Percentiles rank a stretch among this genome's conserved stretches.
Conservation (phyloP, 2,797 vertebrate genomes). For the Gymnocypris eckloni region DNA sequence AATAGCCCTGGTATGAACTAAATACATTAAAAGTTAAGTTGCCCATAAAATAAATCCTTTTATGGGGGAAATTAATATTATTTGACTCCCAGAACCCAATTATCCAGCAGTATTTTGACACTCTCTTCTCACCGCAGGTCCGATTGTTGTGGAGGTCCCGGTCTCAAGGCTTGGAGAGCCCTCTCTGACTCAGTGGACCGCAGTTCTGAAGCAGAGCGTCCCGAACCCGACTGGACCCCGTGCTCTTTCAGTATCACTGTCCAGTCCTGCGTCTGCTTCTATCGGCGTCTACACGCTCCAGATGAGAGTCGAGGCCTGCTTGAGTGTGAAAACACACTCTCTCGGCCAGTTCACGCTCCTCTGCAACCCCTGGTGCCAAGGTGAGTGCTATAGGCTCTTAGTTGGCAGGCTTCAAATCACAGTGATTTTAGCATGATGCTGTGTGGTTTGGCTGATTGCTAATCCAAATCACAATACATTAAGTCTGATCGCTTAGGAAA, state of each 20-base stretch:
- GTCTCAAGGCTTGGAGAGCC: slow-evolving; percentile 47
- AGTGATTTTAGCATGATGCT: too few relatives aligned
- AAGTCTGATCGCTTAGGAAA: too few relatives aligned
- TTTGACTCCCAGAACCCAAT: neutral
- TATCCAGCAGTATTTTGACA: neutral
- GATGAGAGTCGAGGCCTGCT: slow-evolving; percentile 52
- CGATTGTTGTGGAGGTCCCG: slow-evolving; percentile 61
- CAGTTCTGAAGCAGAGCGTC: slow-evolving; percentile 56
- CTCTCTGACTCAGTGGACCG: slow-evolving; percentile 65
- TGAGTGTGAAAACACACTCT: neutral
- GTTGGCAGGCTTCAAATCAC: neutral
- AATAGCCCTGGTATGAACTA: too few relatives aligned
- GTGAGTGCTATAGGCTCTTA: slow-evolving; percentile 59
- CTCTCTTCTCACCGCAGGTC: slow-evolving; percentile 61
- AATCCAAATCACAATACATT: too few relatives aligned
- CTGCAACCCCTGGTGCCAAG: slow-evolving; percentile 79
- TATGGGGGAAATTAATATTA: neutral
- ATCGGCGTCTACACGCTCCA: slow-evolving; percentile 73
- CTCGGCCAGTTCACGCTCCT: slow-evolving; percentile 70
- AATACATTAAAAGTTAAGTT: too few relatives aligned
- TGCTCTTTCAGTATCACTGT: slow-evolving; percentile 67
- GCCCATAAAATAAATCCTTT: neutral
- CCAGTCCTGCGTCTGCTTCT: slow-evolving; percentile 66
- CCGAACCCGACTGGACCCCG: slow-evolving; percentile 16
- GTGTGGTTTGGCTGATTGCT: too few relatives aligned